Percentiles rank a stretch among this genome's conserved stretches.
phyloP scores from a whole-genome alignment of 2,888 invertebrate genomes.

The Dynastes hyllus region DNA sequence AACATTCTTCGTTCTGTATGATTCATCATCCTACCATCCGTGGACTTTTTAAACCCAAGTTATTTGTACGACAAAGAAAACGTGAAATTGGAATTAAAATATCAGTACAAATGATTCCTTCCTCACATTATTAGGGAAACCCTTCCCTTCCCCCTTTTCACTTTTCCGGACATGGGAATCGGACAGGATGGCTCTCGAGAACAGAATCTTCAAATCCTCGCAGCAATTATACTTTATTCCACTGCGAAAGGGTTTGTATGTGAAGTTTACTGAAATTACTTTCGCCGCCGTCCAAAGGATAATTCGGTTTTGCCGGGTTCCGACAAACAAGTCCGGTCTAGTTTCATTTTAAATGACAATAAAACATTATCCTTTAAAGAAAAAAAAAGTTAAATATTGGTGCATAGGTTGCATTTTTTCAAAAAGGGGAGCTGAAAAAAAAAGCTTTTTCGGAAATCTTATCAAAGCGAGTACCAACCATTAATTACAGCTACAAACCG shows the following conservation, averaged over 20 bases:
- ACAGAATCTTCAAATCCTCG: not conserved
- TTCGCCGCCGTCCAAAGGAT: not conserved
- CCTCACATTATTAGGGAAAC: not conserved
- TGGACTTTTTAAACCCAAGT: too few species aligned
- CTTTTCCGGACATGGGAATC: not conserved
- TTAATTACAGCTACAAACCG: conserved; percentile 11
- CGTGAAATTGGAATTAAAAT: conserved; percentile 14
- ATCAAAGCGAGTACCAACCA: conserved; percentile 16
- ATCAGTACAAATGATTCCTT: conserved; percentile 9
- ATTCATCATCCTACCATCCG: not conserved
- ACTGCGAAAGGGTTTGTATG: not conserved
- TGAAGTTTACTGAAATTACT: conserved; percentile 2
- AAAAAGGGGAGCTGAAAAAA: not conserved
- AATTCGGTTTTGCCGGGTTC: too few species aligned
- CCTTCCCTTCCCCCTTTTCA: too few species aligned
- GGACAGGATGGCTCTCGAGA: not conserved
- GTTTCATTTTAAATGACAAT: too few species aligned
- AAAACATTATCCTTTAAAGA: not conserved
- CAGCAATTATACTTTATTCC: conserved; percentile 8
- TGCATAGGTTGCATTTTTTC: not conserved
- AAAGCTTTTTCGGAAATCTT: conserved; percentile 14
- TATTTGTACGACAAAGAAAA: too few species aligned
- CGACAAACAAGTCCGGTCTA: too few species aligned
- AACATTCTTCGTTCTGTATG: too few species aligned
- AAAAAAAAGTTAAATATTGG: not conserved